phyloP scores from a whole-genome alignment of 1,140 invertebrate genomes.

The Lysiphlebus fabarum region DNA sequence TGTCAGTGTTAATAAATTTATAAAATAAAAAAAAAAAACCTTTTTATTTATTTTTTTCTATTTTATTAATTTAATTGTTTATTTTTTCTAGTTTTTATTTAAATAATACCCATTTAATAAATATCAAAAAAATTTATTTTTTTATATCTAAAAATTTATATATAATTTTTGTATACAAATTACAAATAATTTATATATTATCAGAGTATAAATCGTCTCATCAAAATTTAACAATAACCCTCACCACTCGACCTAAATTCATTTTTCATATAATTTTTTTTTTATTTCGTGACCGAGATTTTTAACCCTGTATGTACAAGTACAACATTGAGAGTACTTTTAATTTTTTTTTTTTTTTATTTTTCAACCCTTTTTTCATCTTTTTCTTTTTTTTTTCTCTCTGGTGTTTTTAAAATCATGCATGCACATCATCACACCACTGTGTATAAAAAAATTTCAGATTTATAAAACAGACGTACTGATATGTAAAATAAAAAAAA shows the following conservation, averaged over 20 bases:
- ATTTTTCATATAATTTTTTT: slow-evolving; percentile 7
- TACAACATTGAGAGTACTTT: not conserved
- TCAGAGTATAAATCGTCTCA: slow-evolving; percentile 26
- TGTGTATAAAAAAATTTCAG: no score
- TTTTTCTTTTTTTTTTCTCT: no score
- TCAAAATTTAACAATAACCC: slow-evolving; percentile 38
- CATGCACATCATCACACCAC: no score
- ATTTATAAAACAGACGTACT: no score
- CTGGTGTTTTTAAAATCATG: no score
- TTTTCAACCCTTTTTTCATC: no score
- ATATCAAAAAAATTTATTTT: slow-evolving; percentile 1
- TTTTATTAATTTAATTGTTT: no score
- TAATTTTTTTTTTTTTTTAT: no score
- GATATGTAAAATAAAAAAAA: no score
- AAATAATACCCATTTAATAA: not conserved
- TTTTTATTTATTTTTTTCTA: no score
- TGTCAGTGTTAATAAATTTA: no score
- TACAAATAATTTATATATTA: not conserved
- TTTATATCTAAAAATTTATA: not conserved
- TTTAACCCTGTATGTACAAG: slow-evolving; percentile 17
- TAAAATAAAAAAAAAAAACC: not conserved
- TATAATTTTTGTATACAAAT: slow-evolving; percentile 6
- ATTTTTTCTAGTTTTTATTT: no score
- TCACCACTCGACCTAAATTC: slow-evolving; percentile 42
- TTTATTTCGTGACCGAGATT: slow-evolving; percentile 24